These are phyloP conservation scores for Crotophaga sulcirostris DNA, from an alignment of 2,113 vertebrate species.

Conservation along the genomic window DNA sequence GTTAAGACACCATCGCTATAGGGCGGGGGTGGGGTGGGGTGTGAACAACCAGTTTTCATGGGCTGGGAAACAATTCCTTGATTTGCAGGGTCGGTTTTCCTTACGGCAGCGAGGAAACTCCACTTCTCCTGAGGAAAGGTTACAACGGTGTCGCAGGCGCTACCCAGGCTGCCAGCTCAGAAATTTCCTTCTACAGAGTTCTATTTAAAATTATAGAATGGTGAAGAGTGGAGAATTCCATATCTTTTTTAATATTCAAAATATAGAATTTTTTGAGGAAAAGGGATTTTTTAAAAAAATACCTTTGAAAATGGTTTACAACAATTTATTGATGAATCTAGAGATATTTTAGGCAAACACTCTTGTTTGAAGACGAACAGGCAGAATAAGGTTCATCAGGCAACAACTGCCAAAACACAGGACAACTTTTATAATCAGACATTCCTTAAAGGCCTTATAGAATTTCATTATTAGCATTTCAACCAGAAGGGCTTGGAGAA, in stretches of 20 bases:
- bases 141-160: neutral
- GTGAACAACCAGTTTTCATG: neutral
- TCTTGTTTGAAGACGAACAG: neutral
- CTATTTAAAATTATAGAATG: neutral
- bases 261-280: neutral
- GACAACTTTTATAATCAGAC: neutral
- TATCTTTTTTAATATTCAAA: rapidly evolving
- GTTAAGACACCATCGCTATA: neutral
- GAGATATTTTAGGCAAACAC: neutral
- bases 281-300: neutral
- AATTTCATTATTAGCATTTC: too few species aligned
- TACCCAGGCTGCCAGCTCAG: neutral
- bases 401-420: neutral
- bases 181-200: neutral
- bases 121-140: neutral
- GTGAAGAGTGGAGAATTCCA: neutral
- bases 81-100: neutral
- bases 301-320: neutral
- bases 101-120: neutral
- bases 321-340: neutral
- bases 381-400: neutral
- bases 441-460: neutral
- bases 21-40: neutral
- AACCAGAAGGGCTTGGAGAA: neutral
- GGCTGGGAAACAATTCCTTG: neutral